These are phyloP conservation scores for Lucilia sericata DNA, from an alignment of 1,140 invertebrate genomes.

Conservation along the genomic window DNA sequence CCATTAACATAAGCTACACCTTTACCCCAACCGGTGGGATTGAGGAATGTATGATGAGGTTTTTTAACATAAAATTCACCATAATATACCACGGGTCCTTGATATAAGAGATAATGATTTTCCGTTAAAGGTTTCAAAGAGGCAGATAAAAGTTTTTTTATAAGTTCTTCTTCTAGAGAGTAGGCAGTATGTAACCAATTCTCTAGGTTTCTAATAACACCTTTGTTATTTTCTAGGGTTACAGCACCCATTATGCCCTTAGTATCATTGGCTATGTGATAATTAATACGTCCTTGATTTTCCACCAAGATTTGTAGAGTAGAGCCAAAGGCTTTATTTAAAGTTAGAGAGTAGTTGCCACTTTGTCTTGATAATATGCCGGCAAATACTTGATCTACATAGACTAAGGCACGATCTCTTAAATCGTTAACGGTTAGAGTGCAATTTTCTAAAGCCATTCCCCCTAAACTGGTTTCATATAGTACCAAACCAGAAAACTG, in stretches of 20 bases:
- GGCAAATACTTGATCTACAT: slow-evolving; percentile 74
- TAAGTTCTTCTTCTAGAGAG: slow-evolving; percentile 49
- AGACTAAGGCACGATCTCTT: slow-evolving; percentile 81
- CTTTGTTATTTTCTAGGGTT: slow-evolving; percentile 55
- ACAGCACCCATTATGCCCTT: slow-evolving; percentile 73
- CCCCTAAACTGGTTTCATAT: slow-evolving; percentile 76
- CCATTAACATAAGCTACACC: slow-evolving; percentile 81
- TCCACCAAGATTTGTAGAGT: slow-evolving; percentile 81
- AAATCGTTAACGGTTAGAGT: slow-evolving; percentile 72
- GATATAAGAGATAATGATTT: slow-evolving; percentile 45
- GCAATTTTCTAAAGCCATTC: slow-evolving; percentile 68
- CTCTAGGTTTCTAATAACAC: slow-evolving; percentile 10
- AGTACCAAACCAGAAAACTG: slow-evolving; percentile 77
- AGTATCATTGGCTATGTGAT: slow-evolving; percentile 77
- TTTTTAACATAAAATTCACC: slow-evolving; percentile 67
- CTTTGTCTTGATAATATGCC: slow-evolving; percentile 75
- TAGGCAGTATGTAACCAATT: slow-evolving; percentile 51
- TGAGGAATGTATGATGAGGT: slow-evolving; percentile 75
- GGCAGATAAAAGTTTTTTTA: not conserved
- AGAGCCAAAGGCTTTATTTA: slow-evolving; percentile 70
- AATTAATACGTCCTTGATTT: slow-evolving; percentile 87
- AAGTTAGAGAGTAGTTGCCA: slow-evolving; percentile 69
- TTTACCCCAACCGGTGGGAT: slow-evolving; percentile 77
- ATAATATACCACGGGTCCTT: slow-evolving; percentile 68
- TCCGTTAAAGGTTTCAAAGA: slow-evolving; percentile 40